These are phyloP conservation scores for Liodrosophila aerea DNA, from an alignment of 2,888 invertebrate species.

Conservation along the genomic window DNA sequence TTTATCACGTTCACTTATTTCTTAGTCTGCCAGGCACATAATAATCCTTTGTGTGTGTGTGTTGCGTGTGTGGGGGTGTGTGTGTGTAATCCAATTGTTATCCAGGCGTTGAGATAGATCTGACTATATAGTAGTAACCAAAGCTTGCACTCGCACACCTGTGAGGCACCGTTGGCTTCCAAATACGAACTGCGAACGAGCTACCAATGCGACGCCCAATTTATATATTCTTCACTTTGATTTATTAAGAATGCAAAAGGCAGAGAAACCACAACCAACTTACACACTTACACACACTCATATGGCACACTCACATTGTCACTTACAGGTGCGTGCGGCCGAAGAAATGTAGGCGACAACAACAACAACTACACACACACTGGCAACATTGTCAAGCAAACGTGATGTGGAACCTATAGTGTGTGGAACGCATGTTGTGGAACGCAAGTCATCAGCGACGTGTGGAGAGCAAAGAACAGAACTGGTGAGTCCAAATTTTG, in stretches of 20 bases:
- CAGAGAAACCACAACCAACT: conserved; percentile 68
- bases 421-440: conserved; percentile 51
- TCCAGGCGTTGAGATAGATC: conserved; percentile 38
- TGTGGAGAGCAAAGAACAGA: conserved; percentile 6
- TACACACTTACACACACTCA: conserved; percentile 17
- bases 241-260: conserved; percentile 83
- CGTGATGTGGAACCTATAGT: conserved; percentile 52
- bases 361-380: conserved; percentile 50
- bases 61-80: conserved; percentile 13
- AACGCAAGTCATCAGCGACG: conserved; percentile 20
- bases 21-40: conserved; percentile 52
- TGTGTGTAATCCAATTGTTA: conserved; percentile 40
- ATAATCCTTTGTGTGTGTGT: conserved; percentile 56
- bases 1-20: conserved; percentile 2
- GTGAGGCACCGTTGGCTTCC: conserved; percentile 82
- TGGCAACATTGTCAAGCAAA: conserved; percentile 49
- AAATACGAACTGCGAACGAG: conserved; percentile 82
- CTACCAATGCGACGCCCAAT: conserved; percentile 81
- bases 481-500: conserved; percentile 3
- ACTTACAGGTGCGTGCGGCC: conserved; percentile 53
- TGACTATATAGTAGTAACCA: conserved; percentile 63
- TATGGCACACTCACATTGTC: conserved; percentile 16
- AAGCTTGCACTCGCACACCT: conserved; percentile 82
- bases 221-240: conserved; percentile 83
- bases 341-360: conserved; percentile 63